Conservation (phyloP, 1,140 invertebrate species). For the Megathymus violae region DNA sequence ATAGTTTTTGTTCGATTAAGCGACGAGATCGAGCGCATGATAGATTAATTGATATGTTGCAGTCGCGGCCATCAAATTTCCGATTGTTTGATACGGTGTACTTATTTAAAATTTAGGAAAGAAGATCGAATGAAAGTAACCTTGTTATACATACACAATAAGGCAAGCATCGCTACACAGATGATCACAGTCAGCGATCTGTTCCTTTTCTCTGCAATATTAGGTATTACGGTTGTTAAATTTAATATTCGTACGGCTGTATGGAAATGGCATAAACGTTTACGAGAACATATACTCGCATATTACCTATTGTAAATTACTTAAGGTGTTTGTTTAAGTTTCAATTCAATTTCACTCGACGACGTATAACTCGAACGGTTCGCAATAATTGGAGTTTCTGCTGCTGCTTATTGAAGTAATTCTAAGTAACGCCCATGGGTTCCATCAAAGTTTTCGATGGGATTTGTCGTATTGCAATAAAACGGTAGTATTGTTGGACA, state of each 20-base stretch:
- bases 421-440: background rate
- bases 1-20: slow-evolving; percentile 4
- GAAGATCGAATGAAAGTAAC: slow-evolving; percentile 14
- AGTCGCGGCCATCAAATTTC: slow-evolving; percentile 8
- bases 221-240: background rate
- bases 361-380: background rate
- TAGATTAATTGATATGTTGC: slow-evolving; percentile 25
- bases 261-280: background rate
- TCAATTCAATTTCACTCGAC: background rate
- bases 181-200: too few species aligned
- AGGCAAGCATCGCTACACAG: background rate
- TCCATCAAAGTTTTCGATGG: too few species aligned
- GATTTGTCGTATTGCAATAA: too few species aligned
- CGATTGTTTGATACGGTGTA: slow-evolving; percentile 15
- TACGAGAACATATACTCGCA: background rate
- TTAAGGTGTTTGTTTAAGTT: background rate
- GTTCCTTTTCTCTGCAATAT: background rate
- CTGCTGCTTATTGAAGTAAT: background rate
- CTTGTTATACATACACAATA: slow-evolving; percentile 9
- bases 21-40: background rate
- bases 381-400: background rate
- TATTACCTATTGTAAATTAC: background rate
- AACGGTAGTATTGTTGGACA: too few species aligned
- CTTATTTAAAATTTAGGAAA: slow-evolving; percentile 4
- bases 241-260: background rate